Conservation (phyloP, 2,888 invertebrate species). For the Strigamia transsilvanica region DNA sequence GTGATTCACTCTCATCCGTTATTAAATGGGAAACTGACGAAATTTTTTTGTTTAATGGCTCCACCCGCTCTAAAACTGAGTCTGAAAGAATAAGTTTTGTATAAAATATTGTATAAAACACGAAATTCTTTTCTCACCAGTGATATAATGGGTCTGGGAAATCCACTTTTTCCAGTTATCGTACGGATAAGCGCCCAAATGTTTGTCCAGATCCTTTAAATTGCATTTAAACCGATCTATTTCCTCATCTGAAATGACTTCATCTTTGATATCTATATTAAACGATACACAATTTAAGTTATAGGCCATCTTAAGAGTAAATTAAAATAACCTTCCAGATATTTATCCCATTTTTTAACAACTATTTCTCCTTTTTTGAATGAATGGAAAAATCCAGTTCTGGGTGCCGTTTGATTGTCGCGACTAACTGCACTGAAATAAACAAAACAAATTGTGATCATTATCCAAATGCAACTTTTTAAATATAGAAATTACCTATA, state of each 20-base stretch:
- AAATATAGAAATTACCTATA: slow-evolving; percentile 72
- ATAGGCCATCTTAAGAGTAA: background rate
- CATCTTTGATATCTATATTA: slow-evolving; percentile 59
- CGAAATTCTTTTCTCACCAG: slow-evolving; percentile 64
- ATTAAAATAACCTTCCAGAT: slow-evolving; percentile 72
- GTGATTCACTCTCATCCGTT: slow-evolving; percentile 60
- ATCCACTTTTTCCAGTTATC: slow-evolving; percentile 89
- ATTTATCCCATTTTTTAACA: slow-evolving; percentile 85
- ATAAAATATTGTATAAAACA: background rate
- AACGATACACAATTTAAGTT: background rate
- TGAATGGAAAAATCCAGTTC: slow-evolving; percentile 85
- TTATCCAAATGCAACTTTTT: background rate
- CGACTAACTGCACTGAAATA: slow-evolving; percentile 67
- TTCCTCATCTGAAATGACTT: slow-evolving; percentile 72
- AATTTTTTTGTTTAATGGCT: slow-evolving; percentile 79
- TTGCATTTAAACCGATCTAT: slow-evolving; percentile 72
- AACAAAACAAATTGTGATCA: slow-evolving; percentile 42
- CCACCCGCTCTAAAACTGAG: slow-evolving; percentile 70
- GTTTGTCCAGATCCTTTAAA: slow-evolving; percentile 76
- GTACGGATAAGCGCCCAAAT: slow-evolving; percentile 90
- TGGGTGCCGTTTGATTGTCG: slow-evolving; percentile 72
- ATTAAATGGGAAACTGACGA: slow-evolving; percentile 82
- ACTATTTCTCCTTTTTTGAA: slow-evolving; percentile 84
- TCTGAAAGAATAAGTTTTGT: slow-evolving; percentile 61
- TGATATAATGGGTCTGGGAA: slow-evolving; percentile 74